Conservation (phyloP, 2,113 vertebrate species). For the Hydropotes inermis region DNA sequence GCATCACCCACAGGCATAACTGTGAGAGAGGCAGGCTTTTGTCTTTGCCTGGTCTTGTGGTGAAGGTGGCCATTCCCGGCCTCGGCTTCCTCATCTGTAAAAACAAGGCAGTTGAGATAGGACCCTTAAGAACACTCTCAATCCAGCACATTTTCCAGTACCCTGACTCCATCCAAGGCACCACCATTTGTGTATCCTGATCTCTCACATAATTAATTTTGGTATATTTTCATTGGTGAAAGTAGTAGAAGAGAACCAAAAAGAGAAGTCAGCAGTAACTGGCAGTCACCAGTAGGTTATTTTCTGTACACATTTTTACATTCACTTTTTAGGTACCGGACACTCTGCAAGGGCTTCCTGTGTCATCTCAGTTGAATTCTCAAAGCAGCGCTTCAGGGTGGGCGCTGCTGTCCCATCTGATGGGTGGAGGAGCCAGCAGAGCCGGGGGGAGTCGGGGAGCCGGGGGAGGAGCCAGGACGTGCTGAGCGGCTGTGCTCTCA, state of each 20-base stretch:
- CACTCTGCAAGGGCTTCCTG: neutral
- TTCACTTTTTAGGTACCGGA: neutral
- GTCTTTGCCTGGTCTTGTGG: neutral
- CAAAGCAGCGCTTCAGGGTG: neutral
- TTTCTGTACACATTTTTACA: neutral
- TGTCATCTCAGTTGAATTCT: neutral
- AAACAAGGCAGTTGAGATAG: neutral
- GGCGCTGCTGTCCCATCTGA: no score
- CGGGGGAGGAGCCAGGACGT: neutral
- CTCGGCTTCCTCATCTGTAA: neutral
- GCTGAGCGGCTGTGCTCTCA: neutral
- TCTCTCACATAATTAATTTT: neutral
- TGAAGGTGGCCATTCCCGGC: neutral
- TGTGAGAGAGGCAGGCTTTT: neutral
- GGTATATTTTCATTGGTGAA: neutral
- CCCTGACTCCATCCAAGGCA: neutral
- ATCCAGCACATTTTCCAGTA: neutral
- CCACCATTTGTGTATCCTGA: no score
- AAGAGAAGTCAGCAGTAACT: neutral
- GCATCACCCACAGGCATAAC: accelerated
- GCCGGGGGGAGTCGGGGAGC: neutral
- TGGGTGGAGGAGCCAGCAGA: neutral
- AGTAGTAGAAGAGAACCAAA: neutral
- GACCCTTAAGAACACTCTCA: neutral
- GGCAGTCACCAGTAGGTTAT: neutral